Percentiles rank a stretch among this genome's conserved stretches.
Evolutionary conservation across 2,888 invertebrate genomes (phyloP).

Genomic region (Drosophila lutescens): DNA sequence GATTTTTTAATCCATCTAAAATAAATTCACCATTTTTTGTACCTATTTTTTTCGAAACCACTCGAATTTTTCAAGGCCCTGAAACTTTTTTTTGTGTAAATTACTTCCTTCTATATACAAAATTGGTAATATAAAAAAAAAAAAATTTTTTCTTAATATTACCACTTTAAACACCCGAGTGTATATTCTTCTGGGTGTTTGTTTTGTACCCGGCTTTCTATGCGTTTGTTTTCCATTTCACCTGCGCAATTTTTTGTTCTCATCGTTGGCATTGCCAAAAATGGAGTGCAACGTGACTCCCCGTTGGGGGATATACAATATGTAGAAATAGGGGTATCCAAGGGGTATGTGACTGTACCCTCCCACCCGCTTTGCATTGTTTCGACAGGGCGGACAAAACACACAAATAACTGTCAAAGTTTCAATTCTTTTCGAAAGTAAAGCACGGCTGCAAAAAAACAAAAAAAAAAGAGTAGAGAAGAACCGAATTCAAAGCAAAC

Average conservation of each 20-base stretch:
- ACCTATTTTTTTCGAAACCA: too few species aligned
- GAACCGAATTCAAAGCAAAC: slow-evolving; percentile 20
- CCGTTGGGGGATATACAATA: not conserved
- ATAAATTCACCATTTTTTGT: not conserved
- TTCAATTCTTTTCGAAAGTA: slow-evolving; percentile 30
- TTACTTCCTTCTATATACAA: too few species aligned
- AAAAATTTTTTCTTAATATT: too few species aligned
- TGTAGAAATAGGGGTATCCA: not conserved
- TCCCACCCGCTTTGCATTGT: slow-evolving; percentile 16
- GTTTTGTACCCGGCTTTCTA: slow-evolving; percentile 1
- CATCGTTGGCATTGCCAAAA: slow-evolving; percentile 11
- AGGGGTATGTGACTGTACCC: not conserved
- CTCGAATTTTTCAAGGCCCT: too few species aligned
- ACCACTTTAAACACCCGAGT: not conserved
- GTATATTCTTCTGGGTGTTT: not conserved
- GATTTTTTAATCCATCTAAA: not conserved
- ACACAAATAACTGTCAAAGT: slow-evolving; percentile 48
- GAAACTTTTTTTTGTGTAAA: too few species aligned
- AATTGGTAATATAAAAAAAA: too few species aligned
- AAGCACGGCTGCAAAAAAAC: slow-evolving; percentile 8
- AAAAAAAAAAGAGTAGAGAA: not conserved
- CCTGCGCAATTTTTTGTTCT: slow-evolving; percentile 23
- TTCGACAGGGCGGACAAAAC: slow-evolving; percentile 32
- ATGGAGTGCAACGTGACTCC: slow-evolving; percentile 25
- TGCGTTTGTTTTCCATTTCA: slow-evolving; percentile 40